A percentile compares a stretch with the other conserved stretches of the same genome.
These are phyloP conservation scores for Pedionomus torquatus DNA, from an alignment of 2,113 vertebrate species.

Conservation along the genomic window DNA sequence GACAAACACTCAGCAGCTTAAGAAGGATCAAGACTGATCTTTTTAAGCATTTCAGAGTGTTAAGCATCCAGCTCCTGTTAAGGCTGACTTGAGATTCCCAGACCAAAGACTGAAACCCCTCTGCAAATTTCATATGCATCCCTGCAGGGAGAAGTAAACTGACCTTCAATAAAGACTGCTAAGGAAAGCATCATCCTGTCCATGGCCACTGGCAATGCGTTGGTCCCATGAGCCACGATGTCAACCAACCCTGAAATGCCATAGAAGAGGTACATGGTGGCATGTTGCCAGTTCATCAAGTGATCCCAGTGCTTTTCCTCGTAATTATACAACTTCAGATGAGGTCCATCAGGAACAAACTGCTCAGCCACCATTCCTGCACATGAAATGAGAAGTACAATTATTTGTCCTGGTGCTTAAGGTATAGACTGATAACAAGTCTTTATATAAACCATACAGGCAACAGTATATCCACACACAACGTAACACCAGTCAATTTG, in stretches of 20 bases:
- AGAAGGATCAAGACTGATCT: background rate
- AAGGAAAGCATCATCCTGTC: slow-evolving; percentile 86
- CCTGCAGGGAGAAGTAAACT: background rate
- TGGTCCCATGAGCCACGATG: slow-evolving; percentile 82
- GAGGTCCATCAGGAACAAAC: slow-evolving; percentile 81
- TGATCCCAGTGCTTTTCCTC: slow-evolving; percentile 84
- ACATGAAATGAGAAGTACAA: background rate
- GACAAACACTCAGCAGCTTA: background rate
- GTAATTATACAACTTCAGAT: slow-evolving; percentile 83
- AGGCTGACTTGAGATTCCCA: background rate
- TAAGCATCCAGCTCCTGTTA: background rate
- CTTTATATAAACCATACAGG: background rate
- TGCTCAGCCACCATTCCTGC: slow-evolving; percentile 91
- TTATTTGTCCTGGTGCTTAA: background rate
- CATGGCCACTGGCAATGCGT: slow-evolving; percentile 78
- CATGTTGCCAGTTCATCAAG: slow-evolving; percentile 92
- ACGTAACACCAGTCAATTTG: background rate
- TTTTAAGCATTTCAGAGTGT: background rate
- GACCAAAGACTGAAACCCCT: background rate
- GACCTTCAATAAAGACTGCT: slow-evolving; percentile 92
- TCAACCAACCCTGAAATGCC: slow-evolving; percentile 81
- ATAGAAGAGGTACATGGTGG: slow-evolving; percentile 95
- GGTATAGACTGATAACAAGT: background rate
- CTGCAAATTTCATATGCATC: fast-evolving
- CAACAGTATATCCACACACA: background rate